Base-by-base conservation (phyloP, 2,113 vertebrate genomes). In the Amphilophus citrinellus region DNA sequence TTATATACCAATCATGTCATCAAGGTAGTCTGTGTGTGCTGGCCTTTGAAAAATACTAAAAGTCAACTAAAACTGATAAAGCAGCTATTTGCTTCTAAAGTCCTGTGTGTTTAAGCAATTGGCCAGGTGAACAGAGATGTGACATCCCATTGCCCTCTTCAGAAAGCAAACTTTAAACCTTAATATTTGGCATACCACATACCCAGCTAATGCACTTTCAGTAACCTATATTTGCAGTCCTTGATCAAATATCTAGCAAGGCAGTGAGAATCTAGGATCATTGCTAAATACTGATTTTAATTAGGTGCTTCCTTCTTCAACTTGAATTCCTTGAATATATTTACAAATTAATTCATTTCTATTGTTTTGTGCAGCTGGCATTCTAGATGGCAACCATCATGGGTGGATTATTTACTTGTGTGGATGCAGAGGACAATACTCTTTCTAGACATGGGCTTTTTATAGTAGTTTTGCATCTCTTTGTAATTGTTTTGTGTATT, bases 31-130 rank as follows among this genome's bases (percentile, higher is more conserved):
- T 68, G 30, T 62, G 50, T 56, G 44, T 32, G 13, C 22, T 84
- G 61, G 84, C 61, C 66, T 84, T 84, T 84, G 4, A 44, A 79
- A 88, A 86, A 76, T 79, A 53, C 65, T 75, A 81, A 86, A 20
- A 79, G 60, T 71, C 30, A 83, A 62, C 57, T 58, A 76, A 80
- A 77, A 44, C 37, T 61, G 68, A 84, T 76, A 42, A 84, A 71
- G 50, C 50, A 57, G 47, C 59, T 83, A 30, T 73, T 83, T 80
- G 50, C 71, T 62, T 20, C 47, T 20, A 85, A 73, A 32, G 24
- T 80, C 76, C 73, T 15, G 10, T 62, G 58, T 77, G 47, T 63
- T 79, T 56, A n/a, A 84, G 71, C 32, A 57, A 27, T 57, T 50
- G 3, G 20, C 13, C 4, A 47, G 61, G 58, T 22, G 30, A 62